Evolutionary conservation across 2,113 vertebrate genomes (phyloP), one percentile per base, ranked within the genome.

Genomic region (Choloepus hoffmanni): DNA sequence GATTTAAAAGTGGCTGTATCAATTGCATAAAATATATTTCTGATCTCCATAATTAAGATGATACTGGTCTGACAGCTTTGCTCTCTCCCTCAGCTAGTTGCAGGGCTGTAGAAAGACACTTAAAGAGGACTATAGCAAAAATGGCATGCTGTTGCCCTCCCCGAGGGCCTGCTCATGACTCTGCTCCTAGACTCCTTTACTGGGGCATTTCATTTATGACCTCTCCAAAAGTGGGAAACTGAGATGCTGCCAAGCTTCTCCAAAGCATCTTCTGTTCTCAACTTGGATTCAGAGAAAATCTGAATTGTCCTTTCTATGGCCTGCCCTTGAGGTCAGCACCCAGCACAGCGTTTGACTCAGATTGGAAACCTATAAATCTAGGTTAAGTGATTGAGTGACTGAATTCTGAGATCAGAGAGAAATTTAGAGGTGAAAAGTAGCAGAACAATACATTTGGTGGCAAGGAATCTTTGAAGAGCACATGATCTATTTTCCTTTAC

Each of bases 1-100:
- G 95, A 97, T 97, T 97, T 96, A 96, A 92, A 95, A 97, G 85
- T 97, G 94, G 13, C 86, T 95, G 18, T 97, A 92, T 97, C 97
- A 94, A 97, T 96, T 97, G 96, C 95, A 97, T 97, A 92, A 96
- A 97, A 96, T 97, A 96, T 97, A 98, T 97, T 97, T 96, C 95
- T 97, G 88, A 94, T 97, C 96, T 98, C 94, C 96, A 92, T 98
- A 98, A 98, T 97, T 97, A 98, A 97, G 97, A 97, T 96, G 94
- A 96, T 95, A 67, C 96, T 94, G 89, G 91, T 85, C 95, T 97
- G 96, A 97, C 95, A 97, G 93, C 67, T 93, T 94, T 83, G 89
- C 87, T 98, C 87, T 96, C 77, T 94, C 93, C 90, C 67, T 94
- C 91, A 97, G 96, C 96, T 93, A 81, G 96, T 97, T 94, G n/a